These are phyloP conservation scores for Vanessa tameamea DNA, from an alignment of 1,140 invertebrate species.

Conservation along the genomic window DNA sequence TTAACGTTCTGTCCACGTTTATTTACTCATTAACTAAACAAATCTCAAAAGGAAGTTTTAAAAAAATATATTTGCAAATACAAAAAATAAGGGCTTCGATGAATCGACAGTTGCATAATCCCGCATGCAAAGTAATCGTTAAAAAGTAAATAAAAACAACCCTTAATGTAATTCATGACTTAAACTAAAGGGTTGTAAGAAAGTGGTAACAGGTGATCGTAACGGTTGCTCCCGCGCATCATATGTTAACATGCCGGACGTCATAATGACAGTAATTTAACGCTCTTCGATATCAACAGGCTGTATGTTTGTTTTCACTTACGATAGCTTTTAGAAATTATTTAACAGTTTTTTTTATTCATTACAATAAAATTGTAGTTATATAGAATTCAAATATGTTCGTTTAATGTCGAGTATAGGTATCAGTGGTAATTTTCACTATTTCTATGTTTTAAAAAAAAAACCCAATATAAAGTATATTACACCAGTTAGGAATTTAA, in stretches of 20 bases:
- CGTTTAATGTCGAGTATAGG: too few relatives aligned
- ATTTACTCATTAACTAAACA: too few relatives aligned
- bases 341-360: not conserved
- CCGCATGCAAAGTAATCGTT: not conserved
- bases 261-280: slow-evolving; percentile 28
- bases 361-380: too few relatives aligned
- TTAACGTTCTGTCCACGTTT: too few relatives aligned
- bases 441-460: too few relatives aligned
- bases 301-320: not conserved
- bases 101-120: not conserved
- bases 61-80: too few relatives aligned
- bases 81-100: not conserved
- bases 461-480: too few relatives aligned
- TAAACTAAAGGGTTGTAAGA: slow-evolving; percentile 24
- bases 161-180: slow-evolving; percentile 8
- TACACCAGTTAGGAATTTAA: too few relatives aligned
- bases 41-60: too few relatives aligned
- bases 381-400: too few relatives aligned
- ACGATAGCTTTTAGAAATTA: not conserved
- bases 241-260: slow-evolving; percentile 1
- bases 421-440: too few relatives aligned
- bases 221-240: slow-evolving; percentile 27
- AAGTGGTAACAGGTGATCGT: slow-evolving; percentile 21
- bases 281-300: slow-evolving; percentile 14
- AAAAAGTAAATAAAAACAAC: slow-evolving; percentile 5